These are phyloP conservation scores for Acrobasis repandana DNA, from an alignment of 2,888 invertebrate species.

Conservation along the genomic window DNA sequence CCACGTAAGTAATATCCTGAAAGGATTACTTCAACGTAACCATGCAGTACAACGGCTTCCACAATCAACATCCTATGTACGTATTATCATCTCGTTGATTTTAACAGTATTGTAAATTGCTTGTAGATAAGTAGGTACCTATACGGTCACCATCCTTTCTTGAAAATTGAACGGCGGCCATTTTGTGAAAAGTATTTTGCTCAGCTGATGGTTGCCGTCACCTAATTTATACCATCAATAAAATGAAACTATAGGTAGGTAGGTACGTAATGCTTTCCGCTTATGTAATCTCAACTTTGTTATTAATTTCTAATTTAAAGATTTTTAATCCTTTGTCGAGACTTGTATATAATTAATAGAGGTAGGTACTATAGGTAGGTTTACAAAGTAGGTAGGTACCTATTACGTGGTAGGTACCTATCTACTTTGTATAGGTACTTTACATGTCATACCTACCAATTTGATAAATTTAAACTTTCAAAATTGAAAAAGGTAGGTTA, in stretches of 20 bases:
- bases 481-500: no score
- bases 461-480: no score
- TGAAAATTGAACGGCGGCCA: slow-evolving; percentile 61
- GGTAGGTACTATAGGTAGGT: no score
- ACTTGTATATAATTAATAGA: no score
- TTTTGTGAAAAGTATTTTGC: slow-evolving; percentile 75
- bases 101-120: neutral
- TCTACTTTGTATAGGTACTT: no score
- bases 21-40: slow-evolving; percentile 48
- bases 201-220: slow-evolving; percentile 62
- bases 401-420: no score
- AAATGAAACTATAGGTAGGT: no score
- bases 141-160: neutral
- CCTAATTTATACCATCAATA: neutral
- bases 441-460: no score
- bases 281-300: neutral
- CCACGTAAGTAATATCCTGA: slow-evolving; percentile 58
- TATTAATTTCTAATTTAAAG: no score
- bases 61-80: slow-evolving; percentile 80
- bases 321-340: no score
- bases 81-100: slow-evolving; percentile 32
- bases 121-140: neutral
- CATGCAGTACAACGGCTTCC: slow-evolving; percentile 82
- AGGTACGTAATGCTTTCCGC: neutral
- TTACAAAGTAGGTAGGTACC: no score